Conservation (phyloP, 2,888 invertebrate species). For the Matsumyia berberina region DNA sequence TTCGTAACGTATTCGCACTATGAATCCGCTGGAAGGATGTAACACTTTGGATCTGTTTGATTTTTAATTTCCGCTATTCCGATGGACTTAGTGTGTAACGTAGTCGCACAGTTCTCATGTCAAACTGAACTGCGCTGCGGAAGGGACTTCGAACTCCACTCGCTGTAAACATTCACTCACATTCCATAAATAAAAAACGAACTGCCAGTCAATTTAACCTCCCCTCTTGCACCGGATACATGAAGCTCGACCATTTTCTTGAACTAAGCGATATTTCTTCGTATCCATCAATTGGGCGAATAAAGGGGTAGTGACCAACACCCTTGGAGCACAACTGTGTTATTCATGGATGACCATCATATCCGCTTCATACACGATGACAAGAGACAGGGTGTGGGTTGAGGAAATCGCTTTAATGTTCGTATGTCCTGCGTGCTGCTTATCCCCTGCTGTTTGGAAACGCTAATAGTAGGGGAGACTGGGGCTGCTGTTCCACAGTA, state of each 20-base stretch:
- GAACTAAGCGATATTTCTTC: conserved; percentile 59
- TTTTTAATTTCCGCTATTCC: conserved; percentile 74
- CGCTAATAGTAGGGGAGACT: conserved; percentile 51
- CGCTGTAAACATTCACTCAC: conserved; percentile 22
- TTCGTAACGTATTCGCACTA: conserved; percentile 58
- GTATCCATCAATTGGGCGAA: conserved; percentile 63
- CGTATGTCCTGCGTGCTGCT: conserved; percentile 45
- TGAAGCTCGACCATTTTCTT: conserved; percentile 15
- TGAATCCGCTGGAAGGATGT: conserved; percentile 37
- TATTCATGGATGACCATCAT: conserved; percentile 47
- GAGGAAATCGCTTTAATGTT: conserved; percentile 27
- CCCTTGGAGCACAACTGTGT: conserved; percentile 42
- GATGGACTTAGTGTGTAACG: conserved; percentile 34
- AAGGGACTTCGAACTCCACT: conserved; percentile 26
- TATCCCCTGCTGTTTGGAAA: conserved; percentile 50
- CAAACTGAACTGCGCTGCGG: conserved; percentile 53
- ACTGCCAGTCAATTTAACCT: conserved; percentile 64
- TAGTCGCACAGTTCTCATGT: conserved; percentile 38
- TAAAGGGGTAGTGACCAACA: conserved; percentile 49
- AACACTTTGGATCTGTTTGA: conserved; percentile 62
- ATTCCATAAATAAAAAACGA: conserved; percentile 61
- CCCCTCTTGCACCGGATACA: conserved; percentile 27
- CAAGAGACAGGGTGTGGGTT: conserved; percentile 2
- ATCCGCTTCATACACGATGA: conserved; percentile 47
- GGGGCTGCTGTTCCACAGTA: conserved; percentile 30